phyloP scores from a whole-genome alignment of 2,113 vertebrate genomes.

The Syngnathus typhle region DNA sequence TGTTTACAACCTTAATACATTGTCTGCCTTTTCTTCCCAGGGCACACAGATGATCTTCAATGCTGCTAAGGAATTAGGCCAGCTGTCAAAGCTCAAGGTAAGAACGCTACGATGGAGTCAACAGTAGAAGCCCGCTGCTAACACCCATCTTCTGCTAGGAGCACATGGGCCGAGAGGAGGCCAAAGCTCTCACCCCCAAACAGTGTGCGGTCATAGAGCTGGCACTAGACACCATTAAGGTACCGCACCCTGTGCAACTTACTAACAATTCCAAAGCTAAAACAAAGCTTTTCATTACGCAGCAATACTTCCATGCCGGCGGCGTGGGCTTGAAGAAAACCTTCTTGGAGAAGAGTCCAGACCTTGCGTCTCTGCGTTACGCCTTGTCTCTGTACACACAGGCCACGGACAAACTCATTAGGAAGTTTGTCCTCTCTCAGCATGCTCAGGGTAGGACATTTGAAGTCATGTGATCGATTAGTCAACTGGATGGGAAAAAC shows the following conservation, averaged over 20 bases:
- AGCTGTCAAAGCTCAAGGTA: constrained; percentile 95
- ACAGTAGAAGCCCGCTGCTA: not conserved
- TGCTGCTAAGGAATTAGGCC: constrained; percentile 92
- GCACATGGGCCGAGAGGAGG: constrained; percentile 96
- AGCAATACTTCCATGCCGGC: constrained; percentile 98
- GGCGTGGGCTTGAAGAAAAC: constrained; percentile 95
- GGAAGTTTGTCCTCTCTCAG: constrained; percentile 93
- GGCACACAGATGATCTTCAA: constrained; percentile 98
- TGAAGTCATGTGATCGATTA: too few relatives aligned
- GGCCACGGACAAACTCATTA: constrained; percentile 95
- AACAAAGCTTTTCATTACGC: not conserved
- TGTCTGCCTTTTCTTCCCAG: constrained; percentile 60
- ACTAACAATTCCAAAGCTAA: not conserved
- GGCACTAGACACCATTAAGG: constrained; percentile 96
- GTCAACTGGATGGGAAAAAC: too few relatives aligned
- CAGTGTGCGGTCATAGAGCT: constrained; percentile 94
- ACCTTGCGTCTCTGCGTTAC: constrained; percentile 90
- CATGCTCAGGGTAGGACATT: constrained; percentile 76
- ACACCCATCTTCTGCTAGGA: constrained; percentile 69
- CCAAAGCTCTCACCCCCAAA: constrained; percentile 90
- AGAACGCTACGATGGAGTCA: not conserved
- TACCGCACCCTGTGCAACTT: constrained; percentile 29
- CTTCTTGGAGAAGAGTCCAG: constrained; percentile 93
- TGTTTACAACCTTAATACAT: not conserved
- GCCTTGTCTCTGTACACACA: constrained; percentile 96